phyloP scores from a whole-genome alignment of 2,888 invertebrate species.

The Physocephala rufipes region DNA sequence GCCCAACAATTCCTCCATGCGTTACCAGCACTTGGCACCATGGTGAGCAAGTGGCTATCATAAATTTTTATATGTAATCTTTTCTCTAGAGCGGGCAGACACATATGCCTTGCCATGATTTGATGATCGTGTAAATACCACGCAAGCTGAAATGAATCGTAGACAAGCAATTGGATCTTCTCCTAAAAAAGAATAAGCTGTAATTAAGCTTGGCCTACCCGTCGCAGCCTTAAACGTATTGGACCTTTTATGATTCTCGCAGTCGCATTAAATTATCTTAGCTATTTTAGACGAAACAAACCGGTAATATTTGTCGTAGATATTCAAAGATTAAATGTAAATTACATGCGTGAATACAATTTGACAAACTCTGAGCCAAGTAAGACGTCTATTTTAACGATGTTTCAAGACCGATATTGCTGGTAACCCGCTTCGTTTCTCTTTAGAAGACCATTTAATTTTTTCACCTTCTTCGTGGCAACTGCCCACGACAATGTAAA shows the following conservation, averaged over 20 bases:
- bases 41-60: background rate
- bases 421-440: no score
- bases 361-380: no score
- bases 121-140: background rate
- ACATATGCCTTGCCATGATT: background rate
- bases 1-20: background rate
- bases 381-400: no score
- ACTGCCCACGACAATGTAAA: no score
- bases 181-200: background rate
- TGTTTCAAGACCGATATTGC: no score
- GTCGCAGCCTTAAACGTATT: slow-evolving; percentile 13
- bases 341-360: no score
- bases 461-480: no score
- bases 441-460: no score
- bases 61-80: background rate
- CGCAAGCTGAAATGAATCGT: background rate
- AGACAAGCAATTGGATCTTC: background rate
- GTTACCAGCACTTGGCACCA: background rate
- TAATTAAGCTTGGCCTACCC: slow-evolving; percentile 7
- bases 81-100: background rate
- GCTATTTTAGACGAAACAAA: no score
- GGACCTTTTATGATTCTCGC: background rate
- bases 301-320: no score
- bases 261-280: no score
- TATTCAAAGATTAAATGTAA: no score